phyloP scores from a whole-genome alignment of 2,797 vertebrate genomes.

The Myotis findleyi region DNA sequence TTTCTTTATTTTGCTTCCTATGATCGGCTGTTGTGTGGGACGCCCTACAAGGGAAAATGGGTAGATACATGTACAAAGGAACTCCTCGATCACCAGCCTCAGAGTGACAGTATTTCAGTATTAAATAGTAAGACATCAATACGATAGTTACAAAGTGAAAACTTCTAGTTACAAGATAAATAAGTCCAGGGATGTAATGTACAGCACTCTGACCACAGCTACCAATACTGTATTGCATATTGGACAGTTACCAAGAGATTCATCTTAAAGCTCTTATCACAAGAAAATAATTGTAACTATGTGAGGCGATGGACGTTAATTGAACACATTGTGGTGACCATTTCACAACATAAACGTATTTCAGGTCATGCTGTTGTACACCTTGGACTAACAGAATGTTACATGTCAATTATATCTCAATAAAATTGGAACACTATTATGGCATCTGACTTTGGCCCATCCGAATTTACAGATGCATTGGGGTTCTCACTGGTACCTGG shows the following conservation, averaged over 20 bases:
- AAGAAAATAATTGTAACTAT: not conserved
- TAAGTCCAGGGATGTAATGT: not conserved
- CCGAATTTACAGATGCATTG: too few species aligned
- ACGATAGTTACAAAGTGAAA: not conserved
- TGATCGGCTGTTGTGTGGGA: fast-evolving
- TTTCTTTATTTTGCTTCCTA: not conserved
- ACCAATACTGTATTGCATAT: fast-evolving
- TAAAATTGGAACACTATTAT: not conserved
- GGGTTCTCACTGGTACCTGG: not conserved
- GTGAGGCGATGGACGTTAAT: not conserved
- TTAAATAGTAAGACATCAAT: not conserved
- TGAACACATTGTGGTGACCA: too few species aligned
- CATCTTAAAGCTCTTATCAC: not conserved
- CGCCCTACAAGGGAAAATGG: not conserved
- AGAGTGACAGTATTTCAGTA: not conserved
- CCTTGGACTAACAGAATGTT: not conserved
- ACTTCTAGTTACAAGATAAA: not conserved
- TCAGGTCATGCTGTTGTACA: not conserved
- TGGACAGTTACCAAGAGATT: not conserved
- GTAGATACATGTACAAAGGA: not conserved
- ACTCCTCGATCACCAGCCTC: not conserved
- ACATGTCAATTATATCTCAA: not conserved
- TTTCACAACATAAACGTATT: not conserved
- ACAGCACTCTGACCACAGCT: not conserved
- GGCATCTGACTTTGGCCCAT: not conserved